Evolutionary conservation across 2,888 invertebrate genomes (phyloP).

Genomic region (Eucera pruinosa): DNA sequence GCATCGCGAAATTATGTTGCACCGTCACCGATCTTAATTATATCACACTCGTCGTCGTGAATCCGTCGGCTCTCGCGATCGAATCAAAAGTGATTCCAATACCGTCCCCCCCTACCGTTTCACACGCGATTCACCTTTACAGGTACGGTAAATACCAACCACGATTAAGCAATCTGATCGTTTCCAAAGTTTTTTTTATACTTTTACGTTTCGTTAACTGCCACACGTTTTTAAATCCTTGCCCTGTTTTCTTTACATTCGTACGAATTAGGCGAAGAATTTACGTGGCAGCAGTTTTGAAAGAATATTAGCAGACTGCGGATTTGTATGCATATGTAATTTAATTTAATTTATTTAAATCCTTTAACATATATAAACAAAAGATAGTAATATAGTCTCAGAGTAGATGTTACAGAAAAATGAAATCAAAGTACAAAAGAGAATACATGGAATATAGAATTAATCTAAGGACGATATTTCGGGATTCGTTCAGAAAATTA

Average conservation of each 20-base stretch:
- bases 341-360: too few relatives aligned
- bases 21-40: constrained; percentile 29
- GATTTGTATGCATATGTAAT: too few relatives aligned
- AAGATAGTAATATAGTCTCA: too few relatives aligned
- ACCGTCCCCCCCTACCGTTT: background rate
- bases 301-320: too few relatives aligned
- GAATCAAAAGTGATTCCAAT: background rate
- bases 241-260: background rate
- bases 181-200: background rate
- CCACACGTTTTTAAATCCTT: too few relatives aligned
- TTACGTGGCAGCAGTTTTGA: background rate
- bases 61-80: constrained; percentile 2
- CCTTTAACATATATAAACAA: too few relatives aligned
- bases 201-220: background rate
- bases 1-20: constrained; percentile 50
- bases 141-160: background rate
- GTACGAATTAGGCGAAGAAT: background rate
- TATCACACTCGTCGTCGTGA: constrained; percentile 16
- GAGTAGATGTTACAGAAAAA: too few relatives aligned
- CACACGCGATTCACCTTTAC: constrained; percentile 17
- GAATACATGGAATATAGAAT: too few relatives aligned
- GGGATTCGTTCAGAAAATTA: too few relatives aligned
- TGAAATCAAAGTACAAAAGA: too few relatives aligned
- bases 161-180: constrained; percentile 6
- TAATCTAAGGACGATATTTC: too few relatives aligned